Base-by-base conservation (phyloP, 2,888 invertebrate species). In the Myathropa florea region DNA sequence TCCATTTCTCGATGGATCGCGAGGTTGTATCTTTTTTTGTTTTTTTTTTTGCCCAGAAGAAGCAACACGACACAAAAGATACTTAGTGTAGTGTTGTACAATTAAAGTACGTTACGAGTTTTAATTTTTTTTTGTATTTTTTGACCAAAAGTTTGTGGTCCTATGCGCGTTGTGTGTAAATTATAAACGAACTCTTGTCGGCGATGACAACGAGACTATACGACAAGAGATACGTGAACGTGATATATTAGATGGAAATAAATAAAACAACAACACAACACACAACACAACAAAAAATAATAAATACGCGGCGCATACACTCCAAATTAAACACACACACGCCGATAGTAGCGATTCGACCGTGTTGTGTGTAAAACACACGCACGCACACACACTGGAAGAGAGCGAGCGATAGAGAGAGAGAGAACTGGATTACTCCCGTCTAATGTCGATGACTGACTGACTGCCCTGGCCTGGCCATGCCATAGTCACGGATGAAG, bases 361-460 rank as follows among this genome's bases (percentile, higher is more conserved):
- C 46, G 18, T 3, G 18, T n/a, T 33, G 4, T 33, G 33, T 10
- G 1, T 1, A 33, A 33, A 2, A 33, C 9, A 33, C 9, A 33
- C 33, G 4, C 46, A 4, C 2, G 4, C 39, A 39, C 39, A 39
- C n/a, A 6, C 46, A 18, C n/a, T 4, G 1, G n/a, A n/a, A 46
- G 46, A n/a, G 46, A 4, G 46, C 3, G 18, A 83, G 60, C 53
- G 72, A 59, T 63, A 81, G 60, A 83, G 67, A 76, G 57, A 81
- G 75, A 82, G 78, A 80, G 64, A 84, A 73, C 88, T 89, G 89
- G 89, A 90, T 89, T 89, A 89, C 90, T 90, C 88, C 89, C 89
- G 89, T 90, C 90, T 89, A 89, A 88, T 89, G 90, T 90, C 90
- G 89, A 90, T 89, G 90, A 89, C 89, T 89, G 90, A 89, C 89